Conservation (phyloP, 23 tunicate species). For the Oikopleura vanhoeffeni region DNA sequence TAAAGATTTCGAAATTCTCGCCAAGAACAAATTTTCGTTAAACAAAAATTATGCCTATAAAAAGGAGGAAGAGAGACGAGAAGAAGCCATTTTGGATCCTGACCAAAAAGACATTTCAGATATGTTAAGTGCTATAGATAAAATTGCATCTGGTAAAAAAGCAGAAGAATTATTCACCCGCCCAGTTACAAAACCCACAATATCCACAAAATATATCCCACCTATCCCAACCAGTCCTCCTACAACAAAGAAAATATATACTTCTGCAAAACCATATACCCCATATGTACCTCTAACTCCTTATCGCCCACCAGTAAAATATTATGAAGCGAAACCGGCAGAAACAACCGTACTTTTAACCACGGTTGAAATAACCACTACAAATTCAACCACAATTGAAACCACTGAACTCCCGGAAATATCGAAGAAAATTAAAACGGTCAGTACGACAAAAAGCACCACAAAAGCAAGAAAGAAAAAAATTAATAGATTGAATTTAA, state of each 20-base stretch:
- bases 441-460: not conserved
- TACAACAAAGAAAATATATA: too few relatives aligned
- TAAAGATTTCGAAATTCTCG: too few relatives aligned
- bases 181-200: not conserved
- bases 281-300: not conserved
- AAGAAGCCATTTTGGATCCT: too few relatives aligned
- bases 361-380: not conserved
- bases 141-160: not conserved
- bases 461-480: not conserved
- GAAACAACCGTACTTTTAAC: not conserved
- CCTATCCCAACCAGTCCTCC: not conserved
- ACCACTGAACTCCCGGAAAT: not conserved
- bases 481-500: not conserved
- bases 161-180: not conserved
- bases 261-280: not conserved
- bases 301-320: not conserved
- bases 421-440: not conserved
- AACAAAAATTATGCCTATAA: too few relatives aligned
- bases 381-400: not conserved
- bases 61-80: too few relatives aligned
- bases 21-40: too few relatives aligned
- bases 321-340: not conserved
- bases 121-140: not conserved
- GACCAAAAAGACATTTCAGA: not conserved
- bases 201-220: not conserved